These are phyloP conservation scores for Tribolium castaneum DNA, from an alignment of 1,140 invertebrate species.

Conservation along the genomic window DNA sequence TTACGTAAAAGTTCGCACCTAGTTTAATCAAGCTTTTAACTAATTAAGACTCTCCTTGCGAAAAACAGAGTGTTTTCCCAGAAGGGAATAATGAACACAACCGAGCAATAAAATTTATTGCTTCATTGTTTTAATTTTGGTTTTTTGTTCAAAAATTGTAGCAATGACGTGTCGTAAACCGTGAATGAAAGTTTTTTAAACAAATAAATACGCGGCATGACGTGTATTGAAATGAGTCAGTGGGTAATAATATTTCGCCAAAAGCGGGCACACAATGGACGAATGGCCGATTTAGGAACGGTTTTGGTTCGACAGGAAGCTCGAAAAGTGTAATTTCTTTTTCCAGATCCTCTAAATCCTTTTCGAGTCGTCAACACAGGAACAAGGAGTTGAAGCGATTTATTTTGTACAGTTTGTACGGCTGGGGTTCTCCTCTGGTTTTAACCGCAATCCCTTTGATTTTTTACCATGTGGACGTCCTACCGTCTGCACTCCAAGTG, in stretches of 20 bases:
- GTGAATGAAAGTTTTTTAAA: not conserved
- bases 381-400: constrained; percentile 66
- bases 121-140: not conserved
- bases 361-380: constrained; percentile 58
- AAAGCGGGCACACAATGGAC: not conserved
- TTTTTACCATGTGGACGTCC: constrained; percentile 42
- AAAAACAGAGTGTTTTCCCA: not conserved
- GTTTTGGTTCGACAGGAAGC: not conserved
- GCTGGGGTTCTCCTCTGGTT: constrained; percentile 69
- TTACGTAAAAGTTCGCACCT: not conserved
- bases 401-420: constrained; percentile 71
- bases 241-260: not conserved
- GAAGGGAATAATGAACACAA: not conserved
- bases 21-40: not conserved
- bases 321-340: constrained; percentile 16
- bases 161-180: not conserved
- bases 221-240: not conserved
- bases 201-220: not conserved
- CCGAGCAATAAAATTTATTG: constrained; percentile 9
- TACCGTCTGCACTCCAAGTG: constrained; percentile 51
- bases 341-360: constrained; percentile 52
- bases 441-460: constrained; percentile 56
- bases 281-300: not conserved
- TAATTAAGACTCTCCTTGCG: not conserved
- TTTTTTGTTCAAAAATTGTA: not conserved